Evolutionary conservation across 35 echinoderm and acorn worm genomes (phyloP).

Genomic region (Hemicentrotus pulcherrimus): DNA sequence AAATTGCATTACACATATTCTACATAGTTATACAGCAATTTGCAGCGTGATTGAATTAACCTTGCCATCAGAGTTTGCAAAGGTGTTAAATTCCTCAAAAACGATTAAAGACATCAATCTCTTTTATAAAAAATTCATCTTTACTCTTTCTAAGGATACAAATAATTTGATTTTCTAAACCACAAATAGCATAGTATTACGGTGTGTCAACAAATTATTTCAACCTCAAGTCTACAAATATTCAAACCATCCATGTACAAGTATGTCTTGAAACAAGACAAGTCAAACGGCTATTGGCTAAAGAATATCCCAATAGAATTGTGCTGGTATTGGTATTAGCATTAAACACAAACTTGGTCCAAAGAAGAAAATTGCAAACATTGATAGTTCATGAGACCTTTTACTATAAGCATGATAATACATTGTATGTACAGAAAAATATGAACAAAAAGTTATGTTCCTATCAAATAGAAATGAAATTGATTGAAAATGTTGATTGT

Average conservation of each 20-base stretch:
- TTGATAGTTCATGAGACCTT: too few relatives aligned
- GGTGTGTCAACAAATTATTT: neutral
- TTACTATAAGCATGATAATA: too few relatives aligned
- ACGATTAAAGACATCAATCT: neutral
- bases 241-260: neutral
- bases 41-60: neutral
- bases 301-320: too few relatives aligned
- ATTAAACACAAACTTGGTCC: too few relatives aligned
- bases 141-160: neutral
- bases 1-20: conserved; percentile 2
- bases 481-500: neutral
- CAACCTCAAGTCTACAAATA: neutral
- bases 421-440: neutral
- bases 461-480: neutral
- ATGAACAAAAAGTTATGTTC: neutral
- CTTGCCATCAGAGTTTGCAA: neutral
- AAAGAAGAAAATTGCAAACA: too few relatives aligned
- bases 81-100: neutral
- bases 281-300: neutral
- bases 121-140: neutral
- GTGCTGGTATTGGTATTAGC: too few relatives aligned
- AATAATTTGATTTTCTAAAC: neutral
- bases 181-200: neutral
- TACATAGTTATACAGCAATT: neutral
- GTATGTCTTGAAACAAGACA: neutral